Percentiles rank a stretch among this genome's conserved stretches.
These are phyloP conservation scores for Centropus bengalensis DNA, from an alignment of 2,113 vertebrate species.

Conservation along the genomic window DNA sequence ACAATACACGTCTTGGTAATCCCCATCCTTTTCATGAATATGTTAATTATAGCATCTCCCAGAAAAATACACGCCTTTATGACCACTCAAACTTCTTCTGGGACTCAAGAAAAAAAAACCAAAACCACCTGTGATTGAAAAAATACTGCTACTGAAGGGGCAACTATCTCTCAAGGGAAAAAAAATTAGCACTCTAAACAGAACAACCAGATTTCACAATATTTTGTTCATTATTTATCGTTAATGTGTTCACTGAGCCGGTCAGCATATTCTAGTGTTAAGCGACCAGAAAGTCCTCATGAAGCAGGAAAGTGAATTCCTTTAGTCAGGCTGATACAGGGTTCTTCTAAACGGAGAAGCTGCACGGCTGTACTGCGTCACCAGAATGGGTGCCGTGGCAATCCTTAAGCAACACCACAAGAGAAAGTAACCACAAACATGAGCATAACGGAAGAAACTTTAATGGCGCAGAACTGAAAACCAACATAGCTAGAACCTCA, in stretches of 20 bases:
- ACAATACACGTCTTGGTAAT: neutral
- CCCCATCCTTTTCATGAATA: neutral
- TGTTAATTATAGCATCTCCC: neutral
- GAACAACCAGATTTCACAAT: neutral
- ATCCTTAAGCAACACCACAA: neutral
- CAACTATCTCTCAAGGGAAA: neutral
- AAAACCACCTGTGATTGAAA: neutral
- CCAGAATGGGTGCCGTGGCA: rapidly evolving
- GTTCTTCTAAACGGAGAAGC: neutral
- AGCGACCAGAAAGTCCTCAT: neutral
- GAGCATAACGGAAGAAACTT: neutral
- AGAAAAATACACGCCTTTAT: neutral
- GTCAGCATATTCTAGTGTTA: neutral
- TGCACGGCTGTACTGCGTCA: neutral
- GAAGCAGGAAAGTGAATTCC: neutral
- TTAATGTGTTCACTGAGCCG: neutral
- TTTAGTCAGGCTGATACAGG: neutral
- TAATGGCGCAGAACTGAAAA: neutral
- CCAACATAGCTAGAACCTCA: neutral
- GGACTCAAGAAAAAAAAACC: neutral
- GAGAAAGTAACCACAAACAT: neutral
- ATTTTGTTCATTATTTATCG: neutral
- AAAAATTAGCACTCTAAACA: neutral
- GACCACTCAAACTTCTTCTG: neutral
- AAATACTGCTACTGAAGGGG: neutral